Evolutionary conservation across 2,797 vertebrate genomes (phyloP).

Genomic region (Phrynocephalus vlangalii): DNA sequence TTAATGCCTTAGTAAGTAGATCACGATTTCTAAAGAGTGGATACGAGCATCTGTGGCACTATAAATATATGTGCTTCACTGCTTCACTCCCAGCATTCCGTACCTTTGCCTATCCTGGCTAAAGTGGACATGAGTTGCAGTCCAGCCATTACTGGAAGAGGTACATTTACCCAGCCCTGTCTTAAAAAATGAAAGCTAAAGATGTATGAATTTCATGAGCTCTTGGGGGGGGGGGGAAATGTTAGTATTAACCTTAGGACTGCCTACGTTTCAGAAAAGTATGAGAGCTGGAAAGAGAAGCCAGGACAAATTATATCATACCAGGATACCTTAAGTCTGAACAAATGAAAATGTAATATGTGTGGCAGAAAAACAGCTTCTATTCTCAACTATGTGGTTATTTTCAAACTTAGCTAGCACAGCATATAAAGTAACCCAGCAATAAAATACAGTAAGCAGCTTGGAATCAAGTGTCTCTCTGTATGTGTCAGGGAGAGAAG

Average conservation of each 20-base stretch:
- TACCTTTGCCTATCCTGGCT: too few relatives aligned
- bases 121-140: too few relatives aligned
- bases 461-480: neutral
- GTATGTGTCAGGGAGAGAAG: neutral
- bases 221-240: neutral
- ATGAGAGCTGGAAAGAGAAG: neutral
- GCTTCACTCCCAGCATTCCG: neutral
- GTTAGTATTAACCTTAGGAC: neutral
- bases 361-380: neutral
- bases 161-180: too few relatives aligned
- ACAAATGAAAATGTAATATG: neutral
- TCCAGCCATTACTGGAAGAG: too few relatives aligned
- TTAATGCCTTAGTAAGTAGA: conserved; percentile 2
- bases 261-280: neutral
- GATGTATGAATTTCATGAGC: neutral
- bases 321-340: neutral
- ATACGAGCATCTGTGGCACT: neutral
- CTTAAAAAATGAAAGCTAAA: neutral
- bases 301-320: neutral
- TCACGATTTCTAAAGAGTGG: neutral
- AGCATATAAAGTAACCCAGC: neutral
- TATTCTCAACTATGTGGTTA: neutral
- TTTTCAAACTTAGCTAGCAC: neutral
- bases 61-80: neutral
- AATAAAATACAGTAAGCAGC: too few relatives aligned